Conservation (phyloP, 2,113 vertebrate species). For the Zosterops hypoxanthus region DNA sequence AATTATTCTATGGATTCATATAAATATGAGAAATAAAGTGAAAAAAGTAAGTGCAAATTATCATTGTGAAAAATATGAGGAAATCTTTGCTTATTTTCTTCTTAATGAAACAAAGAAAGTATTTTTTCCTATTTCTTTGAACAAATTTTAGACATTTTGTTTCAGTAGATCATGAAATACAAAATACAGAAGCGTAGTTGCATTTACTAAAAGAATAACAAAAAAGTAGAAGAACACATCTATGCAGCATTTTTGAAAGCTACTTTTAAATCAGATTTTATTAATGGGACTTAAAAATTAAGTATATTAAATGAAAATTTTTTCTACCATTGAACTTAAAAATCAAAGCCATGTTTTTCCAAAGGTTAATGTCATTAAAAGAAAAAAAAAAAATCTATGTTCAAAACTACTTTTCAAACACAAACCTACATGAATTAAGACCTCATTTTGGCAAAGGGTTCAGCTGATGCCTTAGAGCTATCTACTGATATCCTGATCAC, state of each 20-base stretch:
- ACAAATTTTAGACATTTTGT: not conserved
- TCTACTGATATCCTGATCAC: not conserved
- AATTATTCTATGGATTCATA: not conserved
- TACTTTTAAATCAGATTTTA: not conserved
- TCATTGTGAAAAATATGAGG: not conserved
- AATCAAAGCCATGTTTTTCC: not conserved
- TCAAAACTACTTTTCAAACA: not conserved
- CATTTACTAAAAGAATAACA: not conserved
- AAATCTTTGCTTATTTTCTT: not conserved
- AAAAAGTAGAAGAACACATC: not conserved
- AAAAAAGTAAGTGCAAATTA: slow-evolving; percentile 28
- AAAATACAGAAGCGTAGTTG: not conserved
- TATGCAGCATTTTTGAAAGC: not conserved
- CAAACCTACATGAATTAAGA: not conserved
- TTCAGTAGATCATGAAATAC: not conserved
- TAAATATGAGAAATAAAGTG: not conserved
- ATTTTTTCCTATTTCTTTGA: not conserved
- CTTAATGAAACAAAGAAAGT: not conserved
- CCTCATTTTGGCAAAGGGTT: not conserved
- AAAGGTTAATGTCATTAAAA: not conserved
- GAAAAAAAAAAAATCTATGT: not conserved
- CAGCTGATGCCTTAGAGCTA: not conserved
- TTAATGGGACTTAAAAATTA: not conserved
- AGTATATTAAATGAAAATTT: not conserved
- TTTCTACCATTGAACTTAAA: not conserved